A percentile compares a stretch with the other conserved stretches of the same genome.
phyloP scores from a whole-genome alignment of 2,888 invertebrate species.

The Acanthosepion pharaonis region DNA sequence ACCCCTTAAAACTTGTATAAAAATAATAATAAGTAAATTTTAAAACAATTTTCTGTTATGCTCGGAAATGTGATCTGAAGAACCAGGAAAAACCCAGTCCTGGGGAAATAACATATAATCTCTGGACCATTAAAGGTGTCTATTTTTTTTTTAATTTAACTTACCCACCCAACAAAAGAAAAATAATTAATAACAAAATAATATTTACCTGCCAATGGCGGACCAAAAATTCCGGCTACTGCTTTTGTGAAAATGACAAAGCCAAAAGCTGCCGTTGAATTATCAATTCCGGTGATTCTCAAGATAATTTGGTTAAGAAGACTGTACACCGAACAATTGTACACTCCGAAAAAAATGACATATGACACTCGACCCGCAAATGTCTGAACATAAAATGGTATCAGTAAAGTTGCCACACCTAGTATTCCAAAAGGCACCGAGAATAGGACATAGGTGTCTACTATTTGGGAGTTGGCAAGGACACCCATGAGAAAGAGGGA shows the following conservation, averaged over 20 bases:
- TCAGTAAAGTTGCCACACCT: neutral
- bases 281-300: neutral
- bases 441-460: neutral
- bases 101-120: too few species aligned
- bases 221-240: neutral
- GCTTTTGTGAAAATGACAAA: neutral
- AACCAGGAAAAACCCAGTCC: too few species aligned
- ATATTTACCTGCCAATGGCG: neutral
- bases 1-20: too few species aligned
- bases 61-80: too few species aligned
- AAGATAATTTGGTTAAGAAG: neutral
- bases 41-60: too few species aligned
- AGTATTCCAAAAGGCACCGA: neutral
- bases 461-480: neutral
- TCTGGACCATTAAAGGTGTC: too few species aligned
- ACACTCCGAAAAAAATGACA: neutral
- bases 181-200: neutral
- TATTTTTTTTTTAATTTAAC: too few species aligned
- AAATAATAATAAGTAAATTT: too few species aligned
- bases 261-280: neutral
- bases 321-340: neutral
- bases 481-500: neutral
- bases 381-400: neutral
- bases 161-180: too few species aligned
- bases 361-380: neutral